A percentile compares a stretch with the other conserved stretches of the same genome.
Conservation (phyloP, 2,888 invertebrate species). For the Patella ulyssiponensis region DNA sequence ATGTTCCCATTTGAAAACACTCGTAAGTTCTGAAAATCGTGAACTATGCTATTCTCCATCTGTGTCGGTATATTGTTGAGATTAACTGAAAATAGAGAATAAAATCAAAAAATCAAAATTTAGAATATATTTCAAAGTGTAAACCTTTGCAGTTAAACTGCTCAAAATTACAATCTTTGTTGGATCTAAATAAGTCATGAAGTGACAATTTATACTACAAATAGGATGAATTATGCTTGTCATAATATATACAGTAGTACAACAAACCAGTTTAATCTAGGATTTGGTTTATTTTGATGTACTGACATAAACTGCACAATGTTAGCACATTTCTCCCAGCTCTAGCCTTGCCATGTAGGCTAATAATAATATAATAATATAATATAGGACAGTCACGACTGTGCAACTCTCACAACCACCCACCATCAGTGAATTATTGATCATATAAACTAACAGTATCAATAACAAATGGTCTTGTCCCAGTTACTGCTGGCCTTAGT, state of each 20-base stretch:
- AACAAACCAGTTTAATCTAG: no score
- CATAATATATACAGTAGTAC: no score
- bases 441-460: not conserved
- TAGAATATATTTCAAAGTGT: constrained; percentile 22
- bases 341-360: no score
- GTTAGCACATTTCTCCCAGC: no score
- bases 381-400: no score
- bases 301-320: no score
- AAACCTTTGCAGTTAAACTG: constrained; percentile 20
- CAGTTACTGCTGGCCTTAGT: no score
- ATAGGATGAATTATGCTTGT: no score
- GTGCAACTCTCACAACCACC: no score
- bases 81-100: constrained; percentile 11
- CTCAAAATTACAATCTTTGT: constrained; percentile 17
- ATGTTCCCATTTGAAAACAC: constrained; percentile 67
- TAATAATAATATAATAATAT: no score
- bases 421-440: not conserved
- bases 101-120: not conserved
- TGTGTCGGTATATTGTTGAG: constrained; percentile 36
- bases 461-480: not conserved
- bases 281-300: no score
- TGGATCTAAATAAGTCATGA: constrained; percentile 18
- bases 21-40: constrained; percentile 70
- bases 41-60: constrained; percentile 71
- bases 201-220: no score